phyloP scores from a whole-genome alignment of 2,888 invertebrate species.

The Schizaphis graminum region DNA sequence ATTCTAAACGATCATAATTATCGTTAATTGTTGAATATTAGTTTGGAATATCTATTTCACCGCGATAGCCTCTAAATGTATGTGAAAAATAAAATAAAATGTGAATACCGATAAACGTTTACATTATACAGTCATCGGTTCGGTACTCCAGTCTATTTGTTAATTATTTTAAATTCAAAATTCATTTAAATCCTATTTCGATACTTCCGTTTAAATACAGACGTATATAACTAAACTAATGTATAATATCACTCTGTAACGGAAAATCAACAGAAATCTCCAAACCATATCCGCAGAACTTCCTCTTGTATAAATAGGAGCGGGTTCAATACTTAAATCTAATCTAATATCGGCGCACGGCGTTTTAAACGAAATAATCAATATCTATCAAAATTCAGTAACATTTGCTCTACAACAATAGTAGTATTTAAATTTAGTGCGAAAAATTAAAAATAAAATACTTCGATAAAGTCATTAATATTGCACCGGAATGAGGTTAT shows the following conservation, averaged over 20 bases:
- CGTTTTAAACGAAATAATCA: neutral
- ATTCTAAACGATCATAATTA: neutral
- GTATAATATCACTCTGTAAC: neutral
- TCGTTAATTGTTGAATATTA: neutral
- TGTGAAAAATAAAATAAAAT: neutral
- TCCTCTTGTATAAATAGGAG: neutral
- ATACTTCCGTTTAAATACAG: neutral
- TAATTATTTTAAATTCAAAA: neutral
- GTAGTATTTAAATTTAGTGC: neutral
- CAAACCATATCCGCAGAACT: neutral
- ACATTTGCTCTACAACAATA: neutral
- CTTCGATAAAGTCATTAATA: neutral
- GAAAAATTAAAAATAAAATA: neutral
- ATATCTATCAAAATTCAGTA: neutral
- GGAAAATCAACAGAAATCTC: neutral
- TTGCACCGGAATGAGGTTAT: neutral
- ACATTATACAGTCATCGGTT: neutral
- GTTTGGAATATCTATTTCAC: neutral
- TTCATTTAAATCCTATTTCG: no score
- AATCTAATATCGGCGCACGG: neutral
- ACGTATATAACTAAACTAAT: neutral
- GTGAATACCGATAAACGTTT: neutral
- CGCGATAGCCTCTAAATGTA: neutral
- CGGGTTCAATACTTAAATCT: neutral
- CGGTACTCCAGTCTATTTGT: neutral